phyloP scores from a whole-genome alignment of 2,888 invertebrate genomes.

The Pantelozetes paolii region DNA sequence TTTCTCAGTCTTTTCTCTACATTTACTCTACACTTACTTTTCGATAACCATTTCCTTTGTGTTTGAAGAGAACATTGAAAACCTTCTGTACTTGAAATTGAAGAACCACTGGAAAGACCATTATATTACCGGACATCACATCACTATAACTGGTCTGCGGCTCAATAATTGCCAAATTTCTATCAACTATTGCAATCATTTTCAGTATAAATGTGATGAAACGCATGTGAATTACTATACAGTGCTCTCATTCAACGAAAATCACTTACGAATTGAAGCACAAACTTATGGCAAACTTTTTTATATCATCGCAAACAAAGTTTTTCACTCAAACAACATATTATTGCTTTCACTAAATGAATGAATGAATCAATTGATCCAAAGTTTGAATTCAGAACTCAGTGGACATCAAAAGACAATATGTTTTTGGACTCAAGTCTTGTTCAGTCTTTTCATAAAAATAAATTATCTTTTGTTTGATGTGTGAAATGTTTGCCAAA shows the following conservation, averaged over 20 bases:
- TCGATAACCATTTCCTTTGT: slow-evolving; percentile 35
- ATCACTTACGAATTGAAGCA: slow-evolving; percentile 12
- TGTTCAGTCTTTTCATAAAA: too few relatives aligned
- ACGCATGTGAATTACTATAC: slow-evolving; percentile 16
- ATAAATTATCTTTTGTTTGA: too few relatives aligned
- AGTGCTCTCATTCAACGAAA: slow-evolving; percentile 3
- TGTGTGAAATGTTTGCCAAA: too few relatives aligned
- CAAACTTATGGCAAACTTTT: slow-evolving; percentile 24
- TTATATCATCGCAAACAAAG: slow-evolving; percentile 6
- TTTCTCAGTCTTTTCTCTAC: slow-evolving; percentile 21
- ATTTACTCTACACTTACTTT: slow-evolving; percentile 23
- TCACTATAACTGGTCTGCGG: slow-evolving; percentile 25
- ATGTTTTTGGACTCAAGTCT: too few relatives aligned
- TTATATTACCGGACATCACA: slow-evolving; percentile 39
- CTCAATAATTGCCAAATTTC: slow-evolving; percentile 32
- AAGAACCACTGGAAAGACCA: slow-evolving; percentile 28
- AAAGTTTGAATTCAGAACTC: background rate
- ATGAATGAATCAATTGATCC: background rate
- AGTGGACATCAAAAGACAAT: background rate
- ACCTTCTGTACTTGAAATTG: slow-evolving; percentile 29
- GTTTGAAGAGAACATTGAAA: slow-evolving; percentile 2
- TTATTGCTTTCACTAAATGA: background rate
- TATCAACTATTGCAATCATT: slow-evolving; percentile 19
- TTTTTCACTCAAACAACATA: slow-evolving; percentile 12
- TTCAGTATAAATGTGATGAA: slow-evolving; percentile 25